Conservation (phyloP, 2,113 vertebrate species). For the Menidia beryllina region DNA sequence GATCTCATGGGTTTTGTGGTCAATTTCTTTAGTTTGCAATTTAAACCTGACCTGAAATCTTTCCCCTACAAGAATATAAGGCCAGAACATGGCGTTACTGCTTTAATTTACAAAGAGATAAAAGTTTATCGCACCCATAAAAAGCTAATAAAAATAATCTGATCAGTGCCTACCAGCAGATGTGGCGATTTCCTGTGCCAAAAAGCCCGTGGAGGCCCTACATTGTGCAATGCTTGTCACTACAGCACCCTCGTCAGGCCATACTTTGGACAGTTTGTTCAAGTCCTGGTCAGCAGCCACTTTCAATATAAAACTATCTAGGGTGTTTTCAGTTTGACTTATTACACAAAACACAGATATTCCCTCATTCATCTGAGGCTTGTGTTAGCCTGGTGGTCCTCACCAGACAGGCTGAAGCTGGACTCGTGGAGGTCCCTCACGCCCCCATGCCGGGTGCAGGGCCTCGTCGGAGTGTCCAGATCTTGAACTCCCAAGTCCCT, state of each 20-base stretch:
- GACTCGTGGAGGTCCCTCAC: constrained; percentile 96
- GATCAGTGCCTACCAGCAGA: too few species aligned
- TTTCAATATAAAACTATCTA: background rate
- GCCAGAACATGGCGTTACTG: too few species aligned
- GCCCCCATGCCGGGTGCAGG: constrained; percentile 92
- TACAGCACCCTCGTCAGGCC: constrained; percentile 35
- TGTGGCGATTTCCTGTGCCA: background rate
- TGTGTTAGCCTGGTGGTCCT: constrained; percentile 5
- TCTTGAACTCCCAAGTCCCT: constrained; percentile 87
- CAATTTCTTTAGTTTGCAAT: too few species aligned
- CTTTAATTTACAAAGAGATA: too few species aligned
- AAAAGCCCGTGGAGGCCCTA: too few species aligned
- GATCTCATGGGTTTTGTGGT: background rate
- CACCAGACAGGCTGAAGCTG: constrained; percentile 97
- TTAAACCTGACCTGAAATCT: too few species aligned
- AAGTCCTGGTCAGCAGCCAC: background rate
- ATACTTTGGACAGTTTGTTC: background rate
- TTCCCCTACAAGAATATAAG: too few species aligned
- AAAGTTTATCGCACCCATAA: too few species aligned
- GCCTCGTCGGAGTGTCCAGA: constrained; percentile 88
- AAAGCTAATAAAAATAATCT: too few species aligned
- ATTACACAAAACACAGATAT: background rate
- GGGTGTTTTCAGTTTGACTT: background rate
- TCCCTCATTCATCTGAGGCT: background rate
- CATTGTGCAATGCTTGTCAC: background rate